These are phyloP conservation scores for Diachrysia chrysitis DNA, from an alignment of 2,888 invertebrate species.

Conservation along the genomic window DNA sequence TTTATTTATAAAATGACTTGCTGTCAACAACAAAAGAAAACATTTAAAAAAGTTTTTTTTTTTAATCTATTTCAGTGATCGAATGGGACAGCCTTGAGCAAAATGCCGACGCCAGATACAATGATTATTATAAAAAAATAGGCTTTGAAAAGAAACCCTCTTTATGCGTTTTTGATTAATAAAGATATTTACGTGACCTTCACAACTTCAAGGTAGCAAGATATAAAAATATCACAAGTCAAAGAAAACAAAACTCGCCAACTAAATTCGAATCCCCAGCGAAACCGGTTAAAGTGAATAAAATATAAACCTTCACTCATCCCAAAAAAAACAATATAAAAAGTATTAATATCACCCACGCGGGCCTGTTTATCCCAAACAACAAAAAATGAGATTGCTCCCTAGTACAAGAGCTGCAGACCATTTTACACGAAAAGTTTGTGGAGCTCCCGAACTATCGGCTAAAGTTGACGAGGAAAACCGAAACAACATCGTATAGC, in stretches of 20 bases:
- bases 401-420: constrained; percentile 45
- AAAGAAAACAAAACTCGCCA: not conserved
- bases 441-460: constrained; percentile 50
- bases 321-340: constrained; percentile 34
- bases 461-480: constrained; percentile 53
- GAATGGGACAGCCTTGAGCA: not conserved
- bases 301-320: constrained; percentile 9
- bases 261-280: not conserved
- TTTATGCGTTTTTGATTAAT: not conserved
- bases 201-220: not conserved
- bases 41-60: not conserved
- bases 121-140: no score
- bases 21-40: constrained; percentile 8
- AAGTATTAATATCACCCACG: constrained; percentile 48
- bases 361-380: constrained; percentile 38
- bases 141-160: no score
- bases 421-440: constrained; percentile 36
- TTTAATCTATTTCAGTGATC: not conserved
- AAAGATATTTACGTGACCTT: no score
- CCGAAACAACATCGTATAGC: constrained; percentile 28
- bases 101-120: not conserved
- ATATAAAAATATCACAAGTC: not conserved
- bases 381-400: constrained; percentile 57
- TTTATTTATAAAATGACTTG: not conserved
- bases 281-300: not conserved